These are phyloP conservation scores for Toxonevra muliebris DNA, from an alignment of 2,888 invertebrate genomes.

Conservation along the genomic window DNA sequence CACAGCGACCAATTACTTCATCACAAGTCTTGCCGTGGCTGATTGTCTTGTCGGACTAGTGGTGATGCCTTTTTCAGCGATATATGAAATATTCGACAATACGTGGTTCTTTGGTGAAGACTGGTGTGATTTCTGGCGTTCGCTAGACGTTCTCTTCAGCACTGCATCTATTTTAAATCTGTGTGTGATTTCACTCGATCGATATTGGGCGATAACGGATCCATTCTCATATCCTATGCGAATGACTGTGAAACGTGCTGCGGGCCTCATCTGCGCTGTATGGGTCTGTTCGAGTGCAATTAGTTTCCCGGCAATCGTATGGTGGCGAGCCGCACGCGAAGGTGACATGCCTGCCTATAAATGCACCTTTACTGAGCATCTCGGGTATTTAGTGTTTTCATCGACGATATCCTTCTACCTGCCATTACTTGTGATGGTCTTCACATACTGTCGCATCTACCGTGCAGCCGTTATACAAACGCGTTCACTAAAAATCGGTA, in stretches of 20 bases:
- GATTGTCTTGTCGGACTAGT: constrained; percentile 95
- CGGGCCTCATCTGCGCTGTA: constrained; percentile 88
- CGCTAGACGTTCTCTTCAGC: constrained; percentile 94
- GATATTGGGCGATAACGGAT: constrained; percentile 99
- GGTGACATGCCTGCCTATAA: constrained; percentile 83
- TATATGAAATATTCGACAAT: constrained; percentile 88
- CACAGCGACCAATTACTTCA: constrained; percentile 97
- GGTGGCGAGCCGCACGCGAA: constrained; percentile 90
- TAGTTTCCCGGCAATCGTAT: constrained; percentile 97
- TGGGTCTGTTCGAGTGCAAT: constrained; percentile 98
- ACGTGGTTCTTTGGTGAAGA: constrained; percentile 95
- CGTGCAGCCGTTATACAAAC: constrained; percentile 93
- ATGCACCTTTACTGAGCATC: constrained; percentile 96
- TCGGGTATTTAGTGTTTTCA: constrained; percentile 96
- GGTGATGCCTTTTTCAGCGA: constrained; percentile 97
- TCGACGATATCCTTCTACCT: constrained; percentile 98
- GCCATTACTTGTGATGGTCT: constrained; percentile 96
- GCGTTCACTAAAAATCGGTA: constrained; percentile 87
- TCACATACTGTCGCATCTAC: constrained; percentile 97
- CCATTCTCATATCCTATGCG: constrained; percentile 96
- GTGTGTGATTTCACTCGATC: constrained; percentile 95
- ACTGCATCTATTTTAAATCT: constrained; percentile 97
- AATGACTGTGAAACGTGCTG: constrained; percentile 90
- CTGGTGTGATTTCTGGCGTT: constrained; percentile 98
- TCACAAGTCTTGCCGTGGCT: constrained; percentile 95